Evolutionary conservation across 2,797 vertebrate genomes (phyloP).

Genomic region (Holocentrus rufus): DNA sequence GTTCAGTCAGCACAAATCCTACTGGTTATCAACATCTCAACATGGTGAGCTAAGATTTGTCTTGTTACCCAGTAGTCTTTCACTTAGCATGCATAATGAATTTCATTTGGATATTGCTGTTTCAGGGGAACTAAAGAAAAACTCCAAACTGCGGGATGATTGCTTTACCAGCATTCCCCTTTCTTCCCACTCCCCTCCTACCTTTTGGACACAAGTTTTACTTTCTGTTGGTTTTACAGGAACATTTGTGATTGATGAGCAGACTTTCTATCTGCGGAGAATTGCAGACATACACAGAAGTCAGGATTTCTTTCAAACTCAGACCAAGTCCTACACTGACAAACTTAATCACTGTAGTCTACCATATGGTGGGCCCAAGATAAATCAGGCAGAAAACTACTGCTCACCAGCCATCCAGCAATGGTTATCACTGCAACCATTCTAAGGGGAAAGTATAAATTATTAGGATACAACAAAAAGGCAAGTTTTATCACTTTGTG

Average conservation of each 20-base stretch:
- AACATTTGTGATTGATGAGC: constrained; percentile 59
- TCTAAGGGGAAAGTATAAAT: constrained; percentile 31
- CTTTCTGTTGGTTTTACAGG: constrained; percentile 44
- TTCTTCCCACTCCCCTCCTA: constrained; percentile 18
- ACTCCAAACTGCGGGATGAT: constrained; percentile 36
- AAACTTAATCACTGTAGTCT: constrained; percentile 43
- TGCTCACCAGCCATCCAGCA: constrained; percentile 4
- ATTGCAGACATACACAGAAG: constrained; percentile 40
- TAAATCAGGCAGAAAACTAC: constrained; percentile 47
- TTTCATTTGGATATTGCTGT: constrained; percentile 18
- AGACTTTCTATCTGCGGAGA: constrained; percentile 43
- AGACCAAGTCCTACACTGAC: constrained; percentile 42
- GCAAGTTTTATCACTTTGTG: constrained; percentile 22
- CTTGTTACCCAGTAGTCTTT: constrained; percentile 1
- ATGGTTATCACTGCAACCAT: constrained; percentile 12
- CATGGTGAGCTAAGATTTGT: constrained; percentile 8
- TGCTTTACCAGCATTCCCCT: constrained; percentile 52
- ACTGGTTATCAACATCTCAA: constrained; percentile 5
- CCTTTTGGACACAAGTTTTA: constrained; percentile 41
- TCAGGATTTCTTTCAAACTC: constrained; percentile 45
- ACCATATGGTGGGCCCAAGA: constrained; percentile 51
- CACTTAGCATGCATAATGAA: constrained; percentile 20
- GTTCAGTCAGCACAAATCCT: constrained; percentile 44
- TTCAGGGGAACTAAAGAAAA: constrained; percentile 26
- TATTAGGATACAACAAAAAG: constrained; percentile 19